Evolutionary conservation across 64 coral and sea anemone species (phyloP), one percentile per base, ranked within the genome.

Genomic region (Pocillopora verrucosa): DNA sequence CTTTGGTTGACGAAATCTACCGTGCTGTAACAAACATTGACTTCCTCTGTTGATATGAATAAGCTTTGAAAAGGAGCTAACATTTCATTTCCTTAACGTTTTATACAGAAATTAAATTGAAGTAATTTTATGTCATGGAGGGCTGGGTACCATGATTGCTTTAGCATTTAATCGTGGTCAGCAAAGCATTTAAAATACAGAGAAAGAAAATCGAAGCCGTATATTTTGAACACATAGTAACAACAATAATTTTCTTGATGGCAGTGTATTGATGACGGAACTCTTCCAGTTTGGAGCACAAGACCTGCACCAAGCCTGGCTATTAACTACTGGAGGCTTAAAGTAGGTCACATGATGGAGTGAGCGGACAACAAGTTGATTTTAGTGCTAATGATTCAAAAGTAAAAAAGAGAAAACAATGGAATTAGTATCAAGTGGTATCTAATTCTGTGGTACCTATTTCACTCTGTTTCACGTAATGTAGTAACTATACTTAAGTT

Each of bases 261-360:
- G 14, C 38, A 99, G 97, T 90, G 90, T 16, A 99, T 99, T 89
- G 97, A 99, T 70, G 76, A 92, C 61, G 97, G 91, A 2, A 93
- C 86, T 68, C 74, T 99, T 20, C 61, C 88, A 1, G 56, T 84
- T 58, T 99, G 97, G 97, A 56, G 88, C 72, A 84, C 75, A 24
- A 78, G 78, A 37, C 87, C 88, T 15, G 97, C 90, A 38, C 97
- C 93, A 37, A 36, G 67, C 51, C 95, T 99, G 85, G 97, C 97
- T 65, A 74, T 84, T 58, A 99, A 93, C 90, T 99, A 99, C 89
- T 99, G 97, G 97, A 95, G 79, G 80, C 84, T 99, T 6, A 72
- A 92, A 91, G 97, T 99, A 91, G 75, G 14, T 51, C 41, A 51
- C 41, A 7, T 51, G 41, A 51, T 51, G 41, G 41, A 51, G 41